These are phyloP conservation scores for Metalampra italica DNA, from an alignment of 2,888 invertebrate species.

Conservation along the genomic window DNA sequence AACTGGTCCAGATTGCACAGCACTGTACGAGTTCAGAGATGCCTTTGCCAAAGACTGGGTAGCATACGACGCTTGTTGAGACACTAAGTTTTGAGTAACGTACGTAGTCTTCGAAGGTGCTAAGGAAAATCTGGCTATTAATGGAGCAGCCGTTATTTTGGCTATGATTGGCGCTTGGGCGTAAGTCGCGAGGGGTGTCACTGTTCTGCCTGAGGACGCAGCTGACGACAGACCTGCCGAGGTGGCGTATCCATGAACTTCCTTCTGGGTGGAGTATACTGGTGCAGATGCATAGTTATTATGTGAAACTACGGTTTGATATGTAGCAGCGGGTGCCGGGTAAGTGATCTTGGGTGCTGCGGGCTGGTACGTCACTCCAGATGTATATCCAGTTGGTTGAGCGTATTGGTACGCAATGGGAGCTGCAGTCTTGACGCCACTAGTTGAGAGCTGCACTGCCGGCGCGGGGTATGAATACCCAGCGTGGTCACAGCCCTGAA, in stretches of 20 bases:
- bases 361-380: constrained; percentile 38
- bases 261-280: constrained; percentile 36
- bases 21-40: constrained; percentile 54
- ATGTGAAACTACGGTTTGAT: constrained; percentile 26
- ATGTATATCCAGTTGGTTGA: constrained; percentile 26
- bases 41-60: constrained; percentile 61
- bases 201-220: constrained; percentile 43
- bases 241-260: constrained; percentile 76
- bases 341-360: constrained; percentile 50
- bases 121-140: constrained; percentile 54
- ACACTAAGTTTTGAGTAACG: constrained; percentile 50
- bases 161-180: constrained; percentile 75
- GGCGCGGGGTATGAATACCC: constrained; percentile 79
- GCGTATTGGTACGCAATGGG: constrained; percentile 21
- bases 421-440: constrained; percentile 43
- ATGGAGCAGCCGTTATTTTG: constrained; percentile 68
- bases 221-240: constrained; percentile 70
- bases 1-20: constrained; percentile 53
- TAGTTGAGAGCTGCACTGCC: constrained; percentile 67
- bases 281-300: constrained; percentile 39
- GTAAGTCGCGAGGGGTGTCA: constrained; percentile 63
- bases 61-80: constrained; percentile 43
- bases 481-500: constrained; percentile 51
- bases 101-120: constrained; percentile 53
- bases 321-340: constrained; percentile 32